phyloP scores from a whole-genome alignment of 30 jellyfish, hydroid and myxozoan genomes.

The Aurelia coerulea region DNA sequence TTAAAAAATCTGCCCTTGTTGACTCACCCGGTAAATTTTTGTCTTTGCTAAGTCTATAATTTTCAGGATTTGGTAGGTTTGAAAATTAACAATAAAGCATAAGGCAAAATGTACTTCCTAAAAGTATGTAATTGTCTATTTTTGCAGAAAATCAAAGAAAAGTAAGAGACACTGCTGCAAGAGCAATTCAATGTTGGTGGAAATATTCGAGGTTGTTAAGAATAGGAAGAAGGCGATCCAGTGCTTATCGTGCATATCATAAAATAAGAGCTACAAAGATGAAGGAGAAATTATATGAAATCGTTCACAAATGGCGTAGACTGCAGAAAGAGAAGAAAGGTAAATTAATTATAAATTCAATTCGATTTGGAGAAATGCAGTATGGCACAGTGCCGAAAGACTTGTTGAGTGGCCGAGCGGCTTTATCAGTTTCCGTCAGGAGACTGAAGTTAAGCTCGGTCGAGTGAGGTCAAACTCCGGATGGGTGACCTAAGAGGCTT shows the following conservation, averaged over 20 bases:
- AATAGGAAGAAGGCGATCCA: slow-evolving; percentile 49
- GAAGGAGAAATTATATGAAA: slow-evolving; percentile 29
- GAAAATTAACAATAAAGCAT: no score
- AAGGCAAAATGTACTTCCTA: no score
- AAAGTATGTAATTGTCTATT: not conserved
- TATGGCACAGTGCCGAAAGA: no score
- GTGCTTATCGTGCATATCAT: not conserved
- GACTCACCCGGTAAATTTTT: not conserved
- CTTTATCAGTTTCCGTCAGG: no score
- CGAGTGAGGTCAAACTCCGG: no score
- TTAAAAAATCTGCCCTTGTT: no score
- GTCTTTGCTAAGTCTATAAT: no score
- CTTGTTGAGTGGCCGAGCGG: no score
- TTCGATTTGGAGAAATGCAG: no score
- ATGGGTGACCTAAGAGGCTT: no score
- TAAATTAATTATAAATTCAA: not conserved
- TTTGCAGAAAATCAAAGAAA: slow-evolving; percentile 54
- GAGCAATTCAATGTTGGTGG: slow-evolving; percentile 82
- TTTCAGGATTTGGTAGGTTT: no score
- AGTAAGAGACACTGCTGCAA: slow-evolving; percentile 67
- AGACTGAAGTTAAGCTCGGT: no score
- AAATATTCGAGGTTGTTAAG: slow-evolving; percentile 24
- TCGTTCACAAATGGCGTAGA: slow-evolving; percentile 44
- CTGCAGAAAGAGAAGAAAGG: slow-evolving; percentile 37
- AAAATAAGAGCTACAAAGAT: slow-evolving; percentile 8